Base-by-base conservation (phyloP, 2,797 vertebrate species). In the Crenuchus spilurus region DNA sequence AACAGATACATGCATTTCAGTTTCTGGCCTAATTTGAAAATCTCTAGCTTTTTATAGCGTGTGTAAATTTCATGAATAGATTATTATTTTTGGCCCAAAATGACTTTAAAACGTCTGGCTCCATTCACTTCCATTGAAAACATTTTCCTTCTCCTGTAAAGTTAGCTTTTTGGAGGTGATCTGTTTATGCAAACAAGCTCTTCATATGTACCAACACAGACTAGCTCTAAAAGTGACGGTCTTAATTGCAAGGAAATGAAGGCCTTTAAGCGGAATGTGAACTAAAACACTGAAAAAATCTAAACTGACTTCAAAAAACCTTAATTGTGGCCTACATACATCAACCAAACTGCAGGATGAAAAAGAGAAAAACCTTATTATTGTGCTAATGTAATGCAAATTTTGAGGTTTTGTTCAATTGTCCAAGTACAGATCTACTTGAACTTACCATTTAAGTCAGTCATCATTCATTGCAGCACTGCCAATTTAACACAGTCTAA, bases 201-300 rank as follows among this genome's bases (percentile, higher is more conserved):
- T n/a, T n/a, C n/a, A 22, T 14, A 31, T 14, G 2, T 22, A 3
- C 9, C 22, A 54, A 24, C 9, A 58, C n/a, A 13, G 22, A 42
- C 16, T 10, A 49, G 60, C 6, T 65, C 20, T 13, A 58, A 35
- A 20, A 20, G 18, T 33, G 22, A 42, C 20, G 9, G n/a, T n/a
- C n/a, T n/a, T n/a, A 55, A 20, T 18, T 28, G 16, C 16, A 20
- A 66, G 48, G 6, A 20, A 11, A 52, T 18, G 42, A 72, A 72
- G 51, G 57, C 73, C 52, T 49, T 64, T 37, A 77, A 80, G 69
- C 87, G 89, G 88, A 92, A 92, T 91, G 90, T 91, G 85, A 84
- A 85, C 78, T 82, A 84, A 71, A 55, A 74, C 48, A 37, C 51
- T 33, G 63, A 75, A 60, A 24, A 5, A 30, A 42, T 14, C 13